Evolutionary conservation across 2,888 invertebrate species (phyloP).

Genomic region (Tuta absoluta): DNA sequence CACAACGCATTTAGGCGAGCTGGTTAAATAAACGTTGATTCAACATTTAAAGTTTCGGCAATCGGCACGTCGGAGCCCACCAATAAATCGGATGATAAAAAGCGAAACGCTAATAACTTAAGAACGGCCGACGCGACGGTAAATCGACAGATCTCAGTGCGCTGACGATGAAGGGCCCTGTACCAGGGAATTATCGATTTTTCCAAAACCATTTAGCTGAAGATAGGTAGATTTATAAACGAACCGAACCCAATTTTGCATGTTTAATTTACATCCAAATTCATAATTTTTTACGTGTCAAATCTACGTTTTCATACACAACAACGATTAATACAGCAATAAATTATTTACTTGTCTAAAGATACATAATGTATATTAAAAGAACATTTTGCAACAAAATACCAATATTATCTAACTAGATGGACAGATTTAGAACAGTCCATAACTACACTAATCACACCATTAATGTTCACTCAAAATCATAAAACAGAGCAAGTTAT

Average conservation of each 20-base stretch:
- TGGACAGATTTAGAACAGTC: too few species aligned
- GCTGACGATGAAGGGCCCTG: constrained; percentile 35
- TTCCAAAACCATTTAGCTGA: constrained; percentile 35
- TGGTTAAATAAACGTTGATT: constrained; percentile 65
- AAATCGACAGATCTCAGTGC: constrained; percentile 46
- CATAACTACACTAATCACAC: too few species aligned
- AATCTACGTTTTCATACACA: too few species aligned
- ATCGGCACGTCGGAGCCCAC: constrained; percentile 56
- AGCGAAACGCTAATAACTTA: constrained; percentile 66
- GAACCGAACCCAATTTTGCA: neutral
- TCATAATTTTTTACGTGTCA: too few species aligned
- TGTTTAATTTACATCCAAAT: too few species aligned
- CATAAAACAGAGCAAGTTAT: too few species aligned
- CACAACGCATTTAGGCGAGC: constrained; percentile 65
- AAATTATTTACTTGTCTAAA: too few species aligned
- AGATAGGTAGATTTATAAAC: constrained; percentile 8
- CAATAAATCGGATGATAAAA: constrained; percentile 76
- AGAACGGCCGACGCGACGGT: constrained; percentile 44
- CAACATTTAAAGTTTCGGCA: constrained; percentile 64
- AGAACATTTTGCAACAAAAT: too few species aligned
- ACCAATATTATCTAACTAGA: too few species aligned
- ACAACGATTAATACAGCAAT: too few species aligned
- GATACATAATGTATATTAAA: too few species aligned
- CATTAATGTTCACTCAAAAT: too few species aligned
- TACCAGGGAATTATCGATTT: constrained; percentile 41